These are phyloP conservation scores for Drosophila birchii DNA, from an alignment of 2,888 invertebrate species.

Conservation along the genomic window DNA sequence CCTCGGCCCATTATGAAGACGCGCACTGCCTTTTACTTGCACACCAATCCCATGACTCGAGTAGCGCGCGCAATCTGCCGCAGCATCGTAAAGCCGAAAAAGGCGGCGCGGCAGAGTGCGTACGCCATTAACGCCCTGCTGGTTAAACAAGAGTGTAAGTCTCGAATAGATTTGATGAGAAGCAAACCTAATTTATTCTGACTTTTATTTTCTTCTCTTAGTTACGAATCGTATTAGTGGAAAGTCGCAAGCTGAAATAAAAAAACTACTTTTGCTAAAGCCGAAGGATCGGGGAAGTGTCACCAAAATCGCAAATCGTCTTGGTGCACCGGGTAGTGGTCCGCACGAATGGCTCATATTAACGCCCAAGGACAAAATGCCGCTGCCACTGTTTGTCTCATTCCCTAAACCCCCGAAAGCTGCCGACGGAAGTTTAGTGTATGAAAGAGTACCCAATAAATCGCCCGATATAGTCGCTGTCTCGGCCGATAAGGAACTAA, in stretches of 20 bases:
- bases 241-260: conserved; percentile 86
- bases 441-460: conserved; percentile 94
- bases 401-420: conserved; percentile 97
- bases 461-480: conserved; percentile 79
- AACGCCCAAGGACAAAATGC: conserved; percentile 87
- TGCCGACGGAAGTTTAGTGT: conserved; percentile 93
- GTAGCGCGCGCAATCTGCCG: conserved; percentile 94
- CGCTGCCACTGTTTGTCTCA: conserved; percentile 91
- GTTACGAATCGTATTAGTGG: conserved; percentile 87
- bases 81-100: conserved; percentile 92
- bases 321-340: conserved; percentile 88
- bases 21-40: conserved; percentile 97
- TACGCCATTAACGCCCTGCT: conserved; percentile 91
- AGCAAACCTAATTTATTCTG: not conserved
- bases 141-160: conserved; percentile 94
- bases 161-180: accelerated
- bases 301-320: conserved; percentile 89
- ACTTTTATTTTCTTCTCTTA: conserved; percentile 60
- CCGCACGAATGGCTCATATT: conserved; percentile 86
- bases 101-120: conserved; percentile 95
- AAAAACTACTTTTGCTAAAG: conserved; percentile 86
- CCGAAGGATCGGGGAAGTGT: conserved; percentile 88
- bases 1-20: conserved; percentile 98
- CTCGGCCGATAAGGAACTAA: conserved; percentile 87
- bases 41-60: conserved; percentile 95